Evolutionary conservation across 2,888 invertebrate genomes (phyloP), one percentile per base, ranked within the genome.

Genomic region (Muschampia plurimacula): DNA sequence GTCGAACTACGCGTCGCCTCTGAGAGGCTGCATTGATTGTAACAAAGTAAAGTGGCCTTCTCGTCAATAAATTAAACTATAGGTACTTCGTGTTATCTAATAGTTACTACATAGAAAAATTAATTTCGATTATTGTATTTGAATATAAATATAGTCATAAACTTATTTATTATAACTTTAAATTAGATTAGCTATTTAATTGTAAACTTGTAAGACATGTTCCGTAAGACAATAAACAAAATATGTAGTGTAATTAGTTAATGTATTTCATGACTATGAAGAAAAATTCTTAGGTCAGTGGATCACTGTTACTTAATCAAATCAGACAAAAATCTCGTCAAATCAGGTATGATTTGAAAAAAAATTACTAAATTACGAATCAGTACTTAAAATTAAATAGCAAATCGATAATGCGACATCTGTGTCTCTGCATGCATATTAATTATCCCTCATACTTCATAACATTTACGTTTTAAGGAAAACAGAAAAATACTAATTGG

Each of bases 391-490:
- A 57, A 22, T 22, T 57, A 10, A 57, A 57, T 36, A 13, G 22
- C 36, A 13, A 59, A 6, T 36, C 28, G 22, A 55, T n/a, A 15
- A 55, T 55, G n/a, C 5, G 2, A 22, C n/a, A 15, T 22, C 15
- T 22, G 10, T 59, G 52, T 36, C 66, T 66, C 64, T 64, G 64
- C 28, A n/a, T 49, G 9, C 13, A n/a, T 13, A 65, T 32, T 12
- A 13, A 32, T 46, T 64, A 60, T 60, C 22, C 41, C 28, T 32
- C 32, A 32, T 49, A 49, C 32, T 65, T 49, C 44, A 10, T 65
- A 28, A 32, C 13, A 36, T 36, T 60, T 13, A 60, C 12, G 22
- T 60, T 49, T 55, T 41, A 41, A 15, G 41, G 67, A 67, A 67
- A 55, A 67, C n/a, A 39, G 36, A 39, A 55, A 39, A 15, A 67